A percentile compares a stretch with the other conserved stretches of the same genome.
These are phyloP conservation scores for Muschampia plurimacula DNA, from an alignment of 2,888 invertebrate species.

Conservation along the genomic window DNA sequence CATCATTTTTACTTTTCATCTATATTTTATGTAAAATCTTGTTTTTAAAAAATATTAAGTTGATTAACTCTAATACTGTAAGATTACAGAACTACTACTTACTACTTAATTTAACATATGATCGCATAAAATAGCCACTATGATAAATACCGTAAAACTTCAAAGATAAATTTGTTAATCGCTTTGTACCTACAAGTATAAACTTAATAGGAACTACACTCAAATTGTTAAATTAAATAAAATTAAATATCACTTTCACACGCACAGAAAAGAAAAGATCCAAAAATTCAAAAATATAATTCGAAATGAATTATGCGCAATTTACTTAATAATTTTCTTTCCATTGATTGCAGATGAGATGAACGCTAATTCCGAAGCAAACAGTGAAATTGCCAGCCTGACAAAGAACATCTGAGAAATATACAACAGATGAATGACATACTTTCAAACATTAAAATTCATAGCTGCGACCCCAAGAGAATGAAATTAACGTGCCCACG, in stretches of 20 bases:
- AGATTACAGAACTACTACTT: neutral
- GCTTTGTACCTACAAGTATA: neutral
- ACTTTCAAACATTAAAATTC: slow-evolving; percentile 57
- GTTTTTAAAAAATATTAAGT: too few species aligned
- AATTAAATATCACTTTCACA: slow-evolving; percentile 25
- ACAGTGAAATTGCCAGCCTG: slow-evolving; percentile 28
- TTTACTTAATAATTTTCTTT: slow-evolving; percentile 46
- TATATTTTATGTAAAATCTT: too few species aligned
- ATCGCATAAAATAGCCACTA: slow-evolving; percentile 10
- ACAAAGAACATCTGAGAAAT: slow-evolving; percentile 38
- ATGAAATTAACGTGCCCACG: slow-evolving; percentile 58
- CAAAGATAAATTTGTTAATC: neutral
- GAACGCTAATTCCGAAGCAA: slow-evolving; percentile 42
- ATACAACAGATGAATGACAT: slow-evolving; percentile 45
- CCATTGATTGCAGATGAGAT: slow-evolving; percentile 60
- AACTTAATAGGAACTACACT: neutral
- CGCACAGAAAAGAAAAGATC: slow-evolving; percentile 7
- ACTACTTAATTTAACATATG: neutral
- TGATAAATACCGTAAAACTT: neutral
- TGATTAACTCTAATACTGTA: neutral
- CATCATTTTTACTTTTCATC: too few species aligned
- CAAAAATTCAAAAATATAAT: slow-evolving; percentile 16
- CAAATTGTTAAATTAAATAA: slow-evolving; percentile 15
- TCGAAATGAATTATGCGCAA: slow-evolving; percentile 15
- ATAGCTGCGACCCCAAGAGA: slow-evolving; percentile 51